Percentiles rank a stretch among this genome's conserved stretches.
Evolutionary conservation across 2,797 vertebrate genomes (phyloP).

Genomic region (Pangasius djambal): DNA sequence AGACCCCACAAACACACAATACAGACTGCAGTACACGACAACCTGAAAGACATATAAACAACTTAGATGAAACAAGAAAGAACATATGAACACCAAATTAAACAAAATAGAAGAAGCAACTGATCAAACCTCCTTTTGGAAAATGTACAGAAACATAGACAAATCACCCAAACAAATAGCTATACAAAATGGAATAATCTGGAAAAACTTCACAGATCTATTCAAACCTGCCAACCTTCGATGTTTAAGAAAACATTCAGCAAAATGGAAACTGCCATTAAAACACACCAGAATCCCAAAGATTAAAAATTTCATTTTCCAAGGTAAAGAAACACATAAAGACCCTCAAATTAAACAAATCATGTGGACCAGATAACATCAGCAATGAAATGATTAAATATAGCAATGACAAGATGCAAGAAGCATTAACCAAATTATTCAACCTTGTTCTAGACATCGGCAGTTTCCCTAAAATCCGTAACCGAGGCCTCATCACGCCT

Average conservation of each 20-base stretch:
- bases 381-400: neutral
- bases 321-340: neutral
- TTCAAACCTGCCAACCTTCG: neutral
- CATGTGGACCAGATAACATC: neutral
- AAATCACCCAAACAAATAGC: neutral
- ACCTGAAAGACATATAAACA: neutral
- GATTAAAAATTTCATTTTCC: neutral
- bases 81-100: too few species aligned
- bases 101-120: neutral
- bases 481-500: neutral
- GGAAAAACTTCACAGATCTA: neutral
- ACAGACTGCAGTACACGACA: neutral
- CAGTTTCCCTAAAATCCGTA: neutral
- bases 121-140: neutral
- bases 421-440: neutral
- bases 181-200: neutral
- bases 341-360: neutral
- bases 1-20: neutral
- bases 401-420: neutral
- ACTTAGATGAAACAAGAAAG: too few species aligned
- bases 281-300: neutral
- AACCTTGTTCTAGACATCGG: neutral
- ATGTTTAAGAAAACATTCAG: neutral
- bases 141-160: neutral
- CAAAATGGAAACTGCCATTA: neutral